Conservation (phyloP, 2,113 vertebrate genomes). For the Bettongia penicillata region DNA sequence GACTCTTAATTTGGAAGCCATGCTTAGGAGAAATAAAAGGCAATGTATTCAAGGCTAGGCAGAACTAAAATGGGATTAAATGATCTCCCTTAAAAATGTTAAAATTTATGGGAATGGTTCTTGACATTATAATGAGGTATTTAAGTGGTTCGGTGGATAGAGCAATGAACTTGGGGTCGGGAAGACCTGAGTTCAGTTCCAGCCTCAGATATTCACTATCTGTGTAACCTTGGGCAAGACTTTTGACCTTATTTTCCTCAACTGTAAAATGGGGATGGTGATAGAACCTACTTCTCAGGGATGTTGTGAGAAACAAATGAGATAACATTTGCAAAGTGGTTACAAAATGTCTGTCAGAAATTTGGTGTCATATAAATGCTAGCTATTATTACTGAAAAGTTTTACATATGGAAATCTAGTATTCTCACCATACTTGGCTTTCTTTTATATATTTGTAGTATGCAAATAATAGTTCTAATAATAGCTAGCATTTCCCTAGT, state of each 20-base stretch:
- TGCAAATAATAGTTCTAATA: background rate
- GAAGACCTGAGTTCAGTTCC: background rate
- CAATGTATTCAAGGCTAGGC: background rate
- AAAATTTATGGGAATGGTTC: background rate
- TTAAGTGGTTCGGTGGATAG: background rate
- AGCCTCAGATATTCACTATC: background rate
- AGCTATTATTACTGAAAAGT: background rate
- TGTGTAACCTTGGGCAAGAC: background rate
- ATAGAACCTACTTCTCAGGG: background rate
- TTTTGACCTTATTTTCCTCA: background rate
- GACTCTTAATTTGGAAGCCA: background rate
- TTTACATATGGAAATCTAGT: background rate
- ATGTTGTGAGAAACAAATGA: background rate
- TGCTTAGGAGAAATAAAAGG: background rate
- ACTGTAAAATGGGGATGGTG: background rate
- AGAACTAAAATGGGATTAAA: background rate
- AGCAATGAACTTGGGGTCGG: background rate
- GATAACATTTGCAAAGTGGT: background rate
- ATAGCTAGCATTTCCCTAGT: background rate
- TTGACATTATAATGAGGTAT: background rate
- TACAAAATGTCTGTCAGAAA: background rate
- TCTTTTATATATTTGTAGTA: background rate
- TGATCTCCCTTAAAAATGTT: background rate
- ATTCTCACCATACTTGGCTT: background rate
- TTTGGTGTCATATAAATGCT: background rate